phyloP scores from a whole-genome alignment of 1,140 invertebrate species.

The Triops cancriformis region DNA sequence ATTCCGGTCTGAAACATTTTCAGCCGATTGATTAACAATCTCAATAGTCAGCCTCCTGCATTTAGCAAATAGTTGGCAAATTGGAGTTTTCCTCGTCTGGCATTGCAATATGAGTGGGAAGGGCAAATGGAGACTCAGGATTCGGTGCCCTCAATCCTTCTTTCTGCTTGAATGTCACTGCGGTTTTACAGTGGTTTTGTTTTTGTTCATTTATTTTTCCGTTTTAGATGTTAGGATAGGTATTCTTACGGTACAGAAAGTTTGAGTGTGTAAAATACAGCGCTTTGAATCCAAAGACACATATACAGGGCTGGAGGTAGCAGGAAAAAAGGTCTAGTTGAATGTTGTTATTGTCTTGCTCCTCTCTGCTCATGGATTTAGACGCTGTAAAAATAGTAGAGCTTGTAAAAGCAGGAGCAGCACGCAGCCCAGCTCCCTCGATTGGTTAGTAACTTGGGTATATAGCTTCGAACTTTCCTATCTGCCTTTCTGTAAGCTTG shows the following conservation, averaged over 20 bases:
- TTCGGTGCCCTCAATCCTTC: too few species aligned
- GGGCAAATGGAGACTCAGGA: too few species aligned
- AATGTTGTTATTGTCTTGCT: constrained; percentile 1
- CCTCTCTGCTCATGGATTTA: background rate
- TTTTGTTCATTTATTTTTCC: background rate
- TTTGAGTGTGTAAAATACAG: background rate
- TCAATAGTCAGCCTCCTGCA: too few species aligned
- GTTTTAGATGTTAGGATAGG: background rate
- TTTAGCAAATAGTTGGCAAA: too few species aligned
- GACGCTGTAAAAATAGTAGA: background rate
- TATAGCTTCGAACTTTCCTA: background rate
- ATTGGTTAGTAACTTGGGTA: background rate
- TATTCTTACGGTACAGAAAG: background rate
- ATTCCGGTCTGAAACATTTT: too few species aligned
- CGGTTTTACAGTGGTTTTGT: background rate
- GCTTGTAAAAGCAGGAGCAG: background rate
- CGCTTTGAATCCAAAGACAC: background rate
- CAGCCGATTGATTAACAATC: too few species aligned
- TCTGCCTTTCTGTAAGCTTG: background rate
- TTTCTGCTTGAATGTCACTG: too few species aligned
- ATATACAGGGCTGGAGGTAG: background rate
- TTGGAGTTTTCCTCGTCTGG: too few species aligned
- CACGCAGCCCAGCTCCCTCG: background rate
- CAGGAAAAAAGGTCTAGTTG: background rate
- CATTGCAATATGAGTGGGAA: too few species aligned